Base-by-base conservation (phyloP, 2,113 vertebrate genomes). In the Polyodon spathula region DNA sequence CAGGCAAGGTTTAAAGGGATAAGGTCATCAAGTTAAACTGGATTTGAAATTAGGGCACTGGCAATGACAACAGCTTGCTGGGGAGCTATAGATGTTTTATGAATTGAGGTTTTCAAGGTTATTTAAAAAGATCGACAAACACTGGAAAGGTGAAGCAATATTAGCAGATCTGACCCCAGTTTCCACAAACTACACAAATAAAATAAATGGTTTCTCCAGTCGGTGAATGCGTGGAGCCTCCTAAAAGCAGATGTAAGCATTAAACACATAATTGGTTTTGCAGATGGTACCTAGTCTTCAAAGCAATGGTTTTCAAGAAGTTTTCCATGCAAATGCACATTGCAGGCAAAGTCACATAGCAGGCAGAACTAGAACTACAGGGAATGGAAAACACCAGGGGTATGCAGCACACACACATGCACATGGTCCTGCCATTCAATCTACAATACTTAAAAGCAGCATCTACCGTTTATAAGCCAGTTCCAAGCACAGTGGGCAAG, bases 31-130 rank as follows among this genome's bases (percentile, higher is more conserved):
- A 39, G 46, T 42, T 63, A 75, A 64, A 61, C 17, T 54, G 65
- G 58, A 40, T 1, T 68, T 57, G 50, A 71, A 75, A 78, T 63
- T 76, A 61, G 77, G 77, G 57, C 75, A 77, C 59, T 4, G 7
- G 59, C 55, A 78, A 71, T 60, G 62, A 72, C 52, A 59, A 61
- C 65, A 67, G 67, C 58, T 59, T 62, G 63, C 58, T 61, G 40
- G 37, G 12, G 5, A 50, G 48, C 48, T 6, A 10, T 14, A 50
- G 48, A n/a, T n/a, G 12, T 50, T 50, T 16, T 27, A 63, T 57
- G 56, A n/a, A 11, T 27, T 15, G 42, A 17, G 37, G 1, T 55
- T 43, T 40, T n/a, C 1, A 43, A 37, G 14, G 48, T 37, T 51
- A 42, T 59, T 42, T 40, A 27, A 27, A 27, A n/a, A n/a, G n/a